Evolutionary conservation across 2,888 invertebrate genomes (phyloP), one percentile per base, ranked within the genome.

Genomic region (Volucella bombylans): DNA sequence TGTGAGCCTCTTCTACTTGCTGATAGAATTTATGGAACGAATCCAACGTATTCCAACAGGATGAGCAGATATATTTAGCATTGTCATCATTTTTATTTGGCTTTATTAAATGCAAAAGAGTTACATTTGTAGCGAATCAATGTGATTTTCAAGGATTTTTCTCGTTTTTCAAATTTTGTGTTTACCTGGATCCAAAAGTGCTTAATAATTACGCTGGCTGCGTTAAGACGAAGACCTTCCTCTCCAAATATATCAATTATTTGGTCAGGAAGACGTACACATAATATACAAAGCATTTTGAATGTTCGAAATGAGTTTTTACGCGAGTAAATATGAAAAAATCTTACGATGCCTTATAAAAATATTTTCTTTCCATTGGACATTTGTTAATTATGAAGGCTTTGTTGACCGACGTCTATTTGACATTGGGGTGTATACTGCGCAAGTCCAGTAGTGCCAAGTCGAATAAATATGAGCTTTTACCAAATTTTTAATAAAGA

Each of bases 1-100:
- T 87, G 12, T 90, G 89, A 8, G 89, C 87, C 1, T 87, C 85
- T 54, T 89, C 88, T 2, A 90, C 88, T 31, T 82, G 87, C 6
- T 76, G 52, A 49, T 90, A 90, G 85, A 90, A 90, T 18, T 87
- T 87, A 81, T 90, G 90, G 81, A 90, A 90, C 39, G 87, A 82
- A 59, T 87, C 65, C 41, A 90, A 64, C 15, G 88, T 86, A 8
- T 86, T 73, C 90, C 90, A 90, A 54, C 90, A 90, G 4, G 38
- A 74, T 55, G 67, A 85, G 82, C 86, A 90, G 78, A 87, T 88
- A 82, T 69, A 79, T 45, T 49, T 57, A 10, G 64, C 39, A 59
- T 74, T 67, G 45, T 61, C 77, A n/a, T 83, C 69, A 11, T 61
- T 68, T 62, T 85, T 61, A 23, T 71, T 72, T 9, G 85, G 72